These are phyloP conservation scores for Perithous albicinctus DNA, from an alignment of 2,888 invertebrate genomes.

Conservation along the genomic window DNA sequence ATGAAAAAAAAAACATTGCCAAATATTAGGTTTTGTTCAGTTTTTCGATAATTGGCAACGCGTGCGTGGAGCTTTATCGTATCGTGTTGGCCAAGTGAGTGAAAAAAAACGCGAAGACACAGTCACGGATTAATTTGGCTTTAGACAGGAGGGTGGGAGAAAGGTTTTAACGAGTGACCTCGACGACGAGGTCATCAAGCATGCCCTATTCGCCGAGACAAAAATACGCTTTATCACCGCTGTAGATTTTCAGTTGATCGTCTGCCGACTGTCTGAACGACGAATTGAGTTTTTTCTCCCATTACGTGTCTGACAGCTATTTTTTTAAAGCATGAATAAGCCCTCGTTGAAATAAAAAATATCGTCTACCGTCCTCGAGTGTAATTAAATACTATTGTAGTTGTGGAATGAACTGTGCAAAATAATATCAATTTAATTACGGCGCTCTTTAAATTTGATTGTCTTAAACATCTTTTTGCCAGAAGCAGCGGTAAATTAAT, in stretches of 20 bases:
- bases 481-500: too few relatives aligned
- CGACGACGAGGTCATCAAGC: conserved; percentile 44
- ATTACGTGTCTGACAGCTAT: neutral
- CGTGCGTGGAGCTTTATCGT: neutral
- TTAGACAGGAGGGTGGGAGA: neutral
- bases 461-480: too few relatives aligned
- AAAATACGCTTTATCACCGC: conserved; percentile 75
- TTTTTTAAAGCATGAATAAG: too few relatives aligned
- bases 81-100: conserved; percentile 7
- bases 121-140: conserved; percentile 20
- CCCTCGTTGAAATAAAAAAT: too few relatives aligned
- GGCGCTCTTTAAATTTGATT: too few relatives aligned
- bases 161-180: conserved; percentile 11
- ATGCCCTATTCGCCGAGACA: conserved; percentile 71
- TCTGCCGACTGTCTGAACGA: conserved; percentile 1
- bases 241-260: conserved; percentile 3
- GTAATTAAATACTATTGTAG: too few relatives aligned
- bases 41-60: conserved; percentile 9
- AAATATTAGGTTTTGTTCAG: neutral
- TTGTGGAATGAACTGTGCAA: too few relatives aligned
- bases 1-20: too few relatives aligned
- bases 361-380: too few relatives aligned
- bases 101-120: conserved; percentile 15
- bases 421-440: too few relatives aligned
- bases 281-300: neutral